Base-by-base conservation (phyloP, 2,888 invertebrate species). In the Bugula neritina region DNA sequence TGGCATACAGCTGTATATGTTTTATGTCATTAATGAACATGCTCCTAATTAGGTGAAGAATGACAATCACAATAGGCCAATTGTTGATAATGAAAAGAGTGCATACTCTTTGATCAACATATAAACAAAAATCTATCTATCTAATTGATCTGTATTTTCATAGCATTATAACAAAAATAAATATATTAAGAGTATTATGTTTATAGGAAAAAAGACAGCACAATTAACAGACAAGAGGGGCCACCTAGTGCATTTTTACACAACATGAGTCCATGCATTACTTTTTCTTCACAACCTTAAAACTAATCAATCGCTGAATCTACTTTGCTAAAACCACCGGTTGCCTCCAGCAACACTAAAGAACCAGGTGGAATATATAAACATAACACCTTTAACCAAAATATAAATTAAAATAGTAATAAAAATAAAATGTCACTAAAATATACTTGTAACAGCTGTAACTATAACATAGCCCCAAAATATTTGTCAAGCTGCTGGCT, bases 1-100 rank as follows among this genome's bases (percentile, higher is more conserved):
- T 55, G 3, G 55, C 55, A 43, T 10, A 17, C 63, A 63, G 63
- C 63, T 63, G 63, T 13, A 3, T 29, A 31, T 27, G 5, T 29
- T 29, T 31, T 63, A 25, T 13, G 27, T 21, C 29, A 31, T 63
- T 63, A 63, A 63, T 31, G 63, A 63, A 34, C 63, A 34, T 25
- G 27, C 2, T 31, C 25, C 13, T 34, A 63, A 63, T 63, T 63
- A 63, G 31, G 31, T 31, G 63, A 31, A 63, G 63, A 63, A 63
- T 63, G 43, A 63, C 27, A 63, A 63, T 31, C 29, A 63, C 63
- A 63, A 63, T 25, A 31, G 27, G 10, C 17, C 63, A 13, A 23
- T 63, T 63, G 63, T 63, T 31, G 27, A 5, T 10, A 10, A 43
- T 43, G 17, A 43, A 43, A 43, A 43, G 43, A 43, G 5, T 10